Base-by-base conservation (phyloP, 2,797 vertebrate species). In the Periparus ater region DNA sequence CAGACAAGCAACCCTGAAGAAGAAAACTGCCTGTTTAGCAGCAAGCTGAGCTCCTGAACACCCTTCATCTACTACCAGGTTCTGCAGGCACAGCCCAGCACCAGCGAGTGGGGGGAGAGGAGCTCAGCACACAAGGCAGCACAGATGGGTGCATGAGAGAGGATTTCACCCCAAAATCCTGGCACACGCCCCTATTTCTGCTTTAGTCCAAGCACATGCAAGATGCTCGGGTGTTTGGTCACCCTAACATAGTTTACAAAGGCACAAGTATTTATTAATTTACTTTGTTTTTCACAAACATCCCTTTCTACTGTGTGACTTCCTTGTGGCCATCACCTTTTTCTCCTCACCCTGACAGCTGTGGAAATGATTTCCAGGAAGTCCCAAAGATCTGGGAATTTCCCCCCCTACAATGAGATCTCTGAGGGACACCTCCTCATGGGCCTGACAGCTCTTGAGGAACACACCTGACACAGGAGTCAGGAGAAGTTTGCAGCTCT, bases 1-100 rank as follows among this genome's bases (percentile, higher is more conserved):
- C 93, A 97, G 95, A 94, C 95, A 62, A 75, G 78, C 91, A 93
- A 71, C 95, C 87, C 91, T 25, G 89, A 58, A 55, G 93, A 96
- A 68, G 36, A 68, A 34, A 92, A 29, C 2, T 29, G 84, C 89
- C 75, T 72, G 91, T 40, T 92, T 40, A 80, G 92, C 88, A 84
- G 73, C 5, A 4, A 61, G 89, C 82, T 34, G 66, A 78, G 90
- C 86, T 44, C 84, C 10, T 55, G n/a, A 36, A 20, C 54, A 54
- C 72, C n/a, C 2, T 44, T 32, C 17, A 11, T 57, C 91, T 36
- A 80, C 84, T 44, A 1, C 1, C 13, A 17, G 32, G 48, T 0
- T n/a, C 53, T 0, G 12, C 84, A 48, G 57, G 4, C 19, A 38
- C 27, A 18, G 8, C 80, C 75, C 73, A 10, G 89, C 58, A 32